These are phyloP conservation scores for Pollachius pollachius DNA, from an alignment of 2,113 vertebrate genomes.

Conservation along the genomic window DNA sequence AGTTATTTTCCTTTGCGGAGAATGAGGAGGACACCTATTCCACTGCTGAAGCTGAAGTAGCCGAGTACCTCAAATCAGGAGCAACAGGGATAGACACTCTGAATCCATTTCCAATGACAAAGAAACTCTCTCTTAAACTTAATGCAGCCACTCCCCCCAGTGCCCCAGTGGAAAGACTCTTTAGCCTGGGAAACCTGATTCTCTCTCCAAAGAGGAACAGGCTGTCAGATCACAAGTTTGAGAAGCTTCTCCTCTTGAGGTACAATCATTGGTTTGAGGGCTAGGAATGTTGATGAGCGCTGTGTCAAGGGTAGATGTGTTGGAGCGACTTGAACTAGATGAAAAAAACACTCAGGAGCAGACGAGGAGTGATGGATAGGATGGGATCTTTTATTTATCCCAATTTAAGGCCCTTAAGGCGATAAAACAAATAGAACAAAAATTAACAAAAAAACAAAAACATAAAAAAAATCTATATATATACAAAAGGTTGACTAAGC, in stretches of 20 bases:
- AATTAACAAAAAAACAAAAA: no score
- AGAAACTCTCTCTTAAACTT: slow-evolving; percentile 20
- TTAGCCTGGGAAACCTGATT: neutral
- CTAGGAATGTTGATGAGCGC: slow-evolving; percentile 1
- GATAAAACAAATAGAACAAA: no score
- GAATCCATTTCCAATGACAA: slow-evolving; percentile 16
- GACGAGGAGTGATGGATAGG: no score
- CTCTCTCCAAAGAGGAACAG: slow-evolving; percentile 1
- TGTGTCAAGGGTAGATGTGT: no score
- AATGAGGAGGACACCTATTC: slow-evolving; percentile 19
- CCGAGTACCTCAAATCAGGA: slow-evolving; percentile 18
- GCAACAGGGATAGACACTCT: slow-evolving; percentile 7
- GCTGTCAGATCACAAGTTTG: slow-evolving; percentile 24
- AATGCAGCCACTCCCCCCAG: slow-evolving; percentile 31
- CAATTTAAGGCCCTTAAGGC: no score
- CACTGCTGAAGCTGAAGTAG: neutral
- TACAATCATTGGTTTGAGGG: slow-evolving; percentile 26
- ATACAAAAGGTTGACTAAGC: no score
- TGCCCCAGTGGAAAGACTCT: slow-evolving; percentile 29
- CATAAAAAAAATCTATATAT: no score
- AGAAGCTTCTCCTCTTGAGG: slow-evolving; percentile 24
- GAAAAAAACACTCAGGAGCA: no score
- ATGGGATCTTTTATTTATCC: no score
- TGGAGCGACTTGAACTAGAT: no score
- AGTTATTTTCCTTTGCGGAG: slow-evolving; percentile 24